Base-by-base conservation (phyloP, 2,797 vertebrate genomes). In the Erethizon dorsatum region DNA sequence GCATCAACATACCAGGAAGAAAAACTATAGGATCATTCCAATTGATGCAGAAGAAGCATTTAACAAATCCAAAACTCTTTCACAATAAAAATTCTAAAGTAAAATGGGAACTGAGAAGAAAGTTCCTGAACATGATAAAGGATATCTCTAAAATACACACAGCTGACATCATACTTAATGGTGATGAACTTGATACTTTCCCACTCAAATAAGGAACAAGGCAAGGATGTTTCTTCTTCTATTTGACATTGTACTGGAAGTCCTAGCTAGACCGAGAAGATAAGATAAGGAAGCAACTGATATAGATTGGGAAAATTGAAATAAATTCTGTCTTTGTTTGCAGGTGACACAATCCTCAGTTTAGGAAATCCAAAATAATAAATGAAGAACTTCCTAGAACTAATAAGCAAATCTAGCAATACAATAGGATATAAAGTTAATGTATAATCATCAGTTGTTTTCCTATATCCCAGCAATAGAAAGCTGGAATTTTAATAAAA, bases 401-500 rank as follows among this genome's bases (percentile, higher is more conserved):
- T 57, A 52, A 50, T 22, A 41, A 69, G 12, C 0, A 28, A 71
- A 10, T 24, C 65, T 11, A 17, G 26, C 28, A 63, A 54, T 69
- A 22, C n/a, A 47, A 47, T 1, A 2, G 17, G 8, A 56, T 56
- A n/a, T 20, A 33, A 86, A 57, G 17, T 75, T n/a, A 31, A 41
- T 45, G n/a, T 28, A 20, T 15, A 31, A 24, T 20, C 37, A 6
- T 41, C 20, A 28, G 4, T 37, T 71, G 26, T 26, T 63, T 78
- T n/a, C 12, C 5, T 37, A 3, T 26, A 26, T n/a, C 9, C 61
- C 26, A 45, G 57, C 37, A 93, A 78, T 11, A 5, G 9, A 61
- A 50, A 41, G n/a, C 4, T 56, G 28, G 56, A 65, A 75, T 85
- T 65, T 95, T 63, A 91, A 94, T 28, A n/a, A n/a, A 79, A 91